A percentile compares a stretch with the other conserved stretches of the same genome.
Evolutionary conservation across 2,797 vertebrate genomes (phyloP).

Genomic region (Notolepis coatsorum): DNA sequence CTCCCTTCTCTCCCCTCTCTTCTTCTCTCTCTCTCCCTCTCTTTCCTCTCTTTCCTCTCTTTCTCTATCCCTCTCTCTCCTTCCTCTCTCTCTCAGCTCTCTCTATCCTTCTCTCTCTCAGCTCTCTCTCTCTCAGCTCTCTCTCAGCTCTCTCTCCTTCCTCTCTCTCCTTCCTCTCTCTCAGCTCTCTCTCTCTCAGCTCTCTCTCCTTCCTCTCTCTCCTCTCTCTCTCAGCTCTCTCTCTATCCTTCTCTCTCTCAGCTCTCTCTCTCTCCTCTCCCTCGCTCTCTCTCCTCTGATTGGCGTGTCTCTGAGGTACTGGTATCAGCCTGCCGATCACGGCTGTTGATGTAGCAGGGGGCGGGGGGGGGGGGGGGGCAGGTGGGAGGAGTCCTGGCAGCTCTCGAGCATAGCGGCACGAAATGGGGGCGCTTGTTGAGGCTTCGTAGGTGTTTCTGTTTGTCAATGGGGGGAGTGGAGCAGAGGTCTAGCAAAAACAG

Average conservation of each 20-base stretch:
- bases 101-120: too few species aligned
- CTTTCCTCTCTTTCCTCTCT: neutral
- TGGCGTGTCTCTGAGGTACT: neutral
- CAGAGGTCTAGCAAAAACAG: neutral
- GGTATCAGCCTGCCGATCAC: slow-evolving; percentile 39
- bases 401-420: slow-evolving; percentile 25
- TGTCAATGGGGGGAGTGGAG: neutral
- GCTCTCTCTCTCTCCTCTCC: too few species aligned
- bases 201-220: too few species aligned
- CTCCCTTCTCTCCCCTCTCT: neutral
- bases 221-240: neutral
- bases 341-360: slow-evolving; percentile 29
- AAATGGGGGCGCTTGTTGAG: slow-evolving; percentile 36
- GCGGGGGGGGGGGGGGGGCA: neutral
- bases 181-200: too few species aligned
- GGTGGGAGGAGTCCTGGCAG: neutral
- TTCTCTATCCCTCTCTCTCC: neutral
- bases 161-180: too few species aligned
- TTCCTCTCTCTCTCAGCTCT: too few species aligned
- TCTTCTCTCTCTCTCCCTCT: neutral
- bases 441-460: neutral
- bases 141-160: too few species aligned
- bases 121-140: too few species aligned
- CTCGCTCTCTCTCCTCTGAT: neutral
- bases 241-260: slow-evolving; percentile 4